phyloP scores from a whole-genome alignment of 92 coral and sea anemone genomes.

The Pocillopora grandis region DNA sequence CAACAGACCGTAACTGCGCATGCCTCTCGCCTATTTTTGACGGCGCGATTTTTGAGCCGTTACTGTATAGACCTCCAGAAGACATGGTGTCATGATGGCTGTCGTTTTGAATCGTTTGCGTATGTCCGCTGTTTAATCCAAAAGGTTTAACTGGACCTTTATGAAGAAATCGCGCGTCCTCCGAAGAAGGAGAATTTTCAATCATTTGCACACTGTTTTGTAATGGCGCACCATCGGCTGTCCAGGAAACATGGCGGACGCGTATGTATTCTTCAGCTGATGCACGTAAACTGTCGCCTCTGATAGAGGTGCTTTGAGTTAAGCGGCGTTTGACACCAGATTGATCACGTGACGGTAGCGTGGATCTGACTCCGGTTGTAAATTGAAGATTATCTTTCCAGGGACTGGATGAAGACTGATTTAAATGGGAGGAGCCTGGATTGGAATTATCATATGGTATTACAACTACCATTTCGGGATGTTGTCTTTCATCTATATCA shows the following conservation, averaged over 20 bases:
- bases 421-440: neutral
- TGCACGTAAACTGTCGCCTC: neutral
- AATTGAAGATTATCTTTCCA: constrained; percentile 1
- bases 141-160: neutral
- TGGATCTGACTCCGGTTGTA: neutral
- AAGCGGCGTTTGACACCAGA: constrained; percentile 8
- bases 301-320: neutral
- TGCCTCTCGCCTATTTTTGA: constrained; percentile 5
- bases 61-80: neutral
- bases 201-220: neutral
- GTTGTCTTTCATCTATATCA: constrained; percentile 13
- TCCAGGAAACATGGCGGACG: constrained; percentile 2
- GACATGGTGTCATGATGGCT: constrained; percentile 2
- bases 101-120: neutral
- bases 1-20: neutral
- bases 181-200: neutral
- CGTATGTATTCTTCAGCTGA: neutral
- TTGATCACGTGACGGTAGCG: neutral
- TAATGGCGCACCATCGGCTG: neutral
- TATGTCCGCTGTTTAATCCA: neutral
- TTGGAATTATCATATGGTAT: constrained; percentile 1
- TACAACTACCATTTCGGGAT: constrained; percentile 16
- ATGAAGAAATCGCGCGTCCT: neutral
- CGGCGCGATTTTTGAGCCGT: neutral
- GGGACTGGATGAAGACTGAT: constrained; percentile 13